Evolutionary conservation across 2,888 invertebrate species (phyloP).

Genomic region (Pristionchus entomophagus): DNA sequence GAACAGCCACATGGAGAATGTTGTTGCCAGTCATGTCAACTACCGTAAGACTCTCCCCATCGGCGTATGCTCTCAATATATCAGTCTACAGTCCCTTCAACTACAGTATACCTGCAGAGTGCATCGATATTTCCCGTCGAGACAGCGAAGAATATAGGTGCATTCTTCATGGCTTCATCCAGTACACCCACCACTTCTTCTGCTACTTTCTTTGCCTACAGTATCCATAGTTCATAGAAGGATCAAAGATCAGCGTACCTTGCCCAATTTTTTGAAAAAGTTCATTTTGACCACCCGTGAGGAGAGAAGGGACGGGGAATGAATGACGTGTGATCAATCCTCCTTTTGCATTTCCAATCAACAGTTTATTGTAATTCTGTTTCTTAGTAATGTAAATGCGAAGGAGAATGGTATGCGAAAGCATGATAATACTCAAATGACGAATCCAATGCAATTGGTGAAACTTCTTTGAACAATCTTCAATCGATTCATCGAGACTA

Average conservation of each 20-base stretch:
- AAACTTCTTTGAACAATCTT: conserved; percentile 21
- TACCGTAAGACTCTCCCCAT: conserved; percentile 2
- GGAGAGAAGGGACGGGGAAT: not conserved
- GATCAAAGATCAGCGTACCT: conserved; percentile 13
- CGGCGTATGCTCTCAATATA: conserved; percentile 21
- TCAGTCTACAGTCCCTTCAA: not conserved
- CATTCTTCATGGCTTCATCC: conserved; percentile 19
- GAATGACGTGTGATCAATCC: too few species aligned
- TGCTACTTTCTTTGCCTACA: not conserved
- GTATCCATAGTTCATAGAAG: not conserved
- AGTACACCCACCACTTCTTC: conserved; percentile 22
- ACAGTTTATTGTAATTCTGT: conserved; percentile 9
- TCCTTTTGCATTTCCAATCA: not conserved
- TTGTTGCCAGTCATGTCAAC: conserved; percentile 36
- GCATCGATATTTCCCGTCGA: conserved; percentile 24
- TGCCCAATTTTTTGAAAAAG: conserved; percentile 34
- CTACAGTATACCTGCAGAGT: conserved; percentile 36
- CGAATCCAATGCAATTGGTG: conserved; percentile 22
- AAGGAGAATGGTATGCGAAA: conserved; percentile 27
- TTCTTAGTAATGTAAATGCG: not conserved
- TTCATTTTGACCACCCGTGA: conserved; percentile 34
- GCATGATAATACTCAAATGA: conserved; percentile 44
- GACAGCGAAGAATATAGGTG: conserved; percentile 23
- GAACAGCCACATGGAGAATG: conserved; percentile 17
- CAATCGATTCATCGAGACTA: conserved; percentile 42